Percentiles rank a stretch among this genome's conserved stretches.
Conservation (phyloP, 2,113 vertebrate species). For the Pelecanus crispus region DNA sequence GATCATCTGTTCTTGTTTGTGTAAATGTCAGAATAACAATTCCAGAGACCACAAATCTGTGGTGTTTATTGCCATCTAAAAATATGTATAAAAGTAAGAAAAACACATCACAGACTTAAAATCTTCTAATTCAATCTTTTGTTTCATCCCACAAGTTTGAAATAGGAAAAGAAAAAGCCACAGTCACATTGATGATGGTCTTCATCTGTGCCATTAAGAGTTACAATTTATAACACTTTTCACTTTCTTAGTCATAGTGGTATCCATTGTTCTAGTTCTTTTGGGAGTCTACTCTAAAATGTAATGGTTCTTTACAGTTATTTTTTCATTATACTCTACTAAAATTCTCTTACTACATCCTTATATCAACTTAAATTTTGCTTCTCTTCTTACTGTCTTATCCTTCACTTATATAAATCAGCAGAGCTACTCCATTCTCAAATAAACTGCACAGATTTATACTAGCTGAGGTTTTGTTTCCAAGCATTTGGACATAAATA, state of each 20-base stretch:
- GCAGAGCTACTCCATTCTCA: not conserved
- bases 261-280: not conserved
- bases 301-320: not conserved
- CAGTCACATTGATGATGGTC: not conserved
- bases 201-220: not conserved
- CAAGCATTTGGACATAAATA: not conserved
- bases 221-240: not conserved
- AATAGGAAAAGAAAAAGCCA: not conserved
- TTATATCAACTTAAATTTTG: not conserved
- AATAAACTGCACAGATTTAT: not conserved
- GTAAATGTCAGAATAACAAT: not conserved
- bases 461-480: not conserved
- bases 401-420: not conserved
- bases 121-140: not conserved
- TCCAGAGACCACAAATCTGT: not conserved
- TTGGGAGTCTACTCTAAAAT: not conserved
- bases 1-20: not conserved
- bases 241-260: not conserved
- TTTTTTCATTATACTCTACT: not conserved
- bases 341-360: not conserved
- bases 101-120: not conserved
- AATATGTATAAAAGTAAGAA: not conserved
- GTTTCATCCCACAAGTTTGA: not conserved
- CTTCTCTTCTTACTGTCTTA: not conserved
- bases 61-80: not conserved